A percentile compares a stretch with the other conserved stretches of the same genome.
Conservation (phyloP, 2,797 vertebrate genomes). For the Coendou prehensilis region DNA sequence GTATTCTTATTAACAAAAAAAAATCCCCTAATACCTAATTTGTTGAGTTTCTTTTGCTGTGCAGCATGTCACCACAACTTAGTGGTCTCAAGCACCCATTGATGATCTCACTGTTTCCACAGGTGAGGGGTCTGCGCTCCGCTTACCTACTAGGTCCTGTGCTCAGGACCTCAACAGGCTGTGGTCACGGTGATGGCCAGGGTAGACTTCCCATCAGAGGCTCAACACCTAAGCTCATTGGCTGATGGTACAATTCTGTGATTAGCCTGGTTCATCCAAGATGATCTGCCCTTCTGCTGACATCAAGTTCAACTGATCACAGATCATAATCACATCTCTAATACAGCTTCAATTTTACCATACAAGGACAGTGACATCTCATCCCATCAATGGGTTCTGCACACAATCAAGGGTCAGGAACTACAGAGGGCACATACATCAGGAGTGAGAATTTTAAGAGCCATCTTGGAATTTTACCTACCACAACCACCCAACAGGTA, state of each 20-base stretch:
- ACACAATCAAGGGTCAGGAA: neutral
- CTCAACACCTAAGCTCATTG: neutral
- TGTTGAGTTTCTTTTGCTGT: neutral
- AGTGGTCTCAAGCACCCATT: neutral
- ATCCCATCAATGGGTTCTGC: neutral
- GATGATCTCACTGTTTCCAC: neutral
- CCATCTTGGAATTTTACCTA: neutral
- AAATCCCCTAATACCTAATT: neutral
- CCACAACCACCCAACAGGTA: rapidly evolving
- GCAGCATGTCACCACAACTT: neutral
- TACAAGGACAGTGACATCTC: neutral
- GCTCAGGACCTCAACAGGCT: neutral
- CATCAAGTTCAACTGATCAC: neutral
- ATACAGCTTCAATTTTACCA: neutral
- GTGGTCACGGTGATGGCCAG: neutral
- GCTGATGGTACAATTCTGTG: neutral
- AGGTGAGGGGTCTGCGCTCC: too few species aligned
- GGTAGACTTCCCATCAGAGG: neutral
- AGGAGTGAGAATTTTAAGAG: neutral
- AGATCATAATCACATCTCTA: neutral
- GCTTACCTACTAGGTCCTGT: neutral
- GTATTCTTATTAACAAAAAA: neutral
- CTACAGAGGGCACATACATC: rapidly evolving
- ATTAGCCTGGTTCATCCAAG: neutral
- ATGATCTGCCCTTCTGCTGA: neutral